Conservation (phyloP, 2,797 vertebrate genomes). For the Arnoldichthys spilopterus region DNA sequence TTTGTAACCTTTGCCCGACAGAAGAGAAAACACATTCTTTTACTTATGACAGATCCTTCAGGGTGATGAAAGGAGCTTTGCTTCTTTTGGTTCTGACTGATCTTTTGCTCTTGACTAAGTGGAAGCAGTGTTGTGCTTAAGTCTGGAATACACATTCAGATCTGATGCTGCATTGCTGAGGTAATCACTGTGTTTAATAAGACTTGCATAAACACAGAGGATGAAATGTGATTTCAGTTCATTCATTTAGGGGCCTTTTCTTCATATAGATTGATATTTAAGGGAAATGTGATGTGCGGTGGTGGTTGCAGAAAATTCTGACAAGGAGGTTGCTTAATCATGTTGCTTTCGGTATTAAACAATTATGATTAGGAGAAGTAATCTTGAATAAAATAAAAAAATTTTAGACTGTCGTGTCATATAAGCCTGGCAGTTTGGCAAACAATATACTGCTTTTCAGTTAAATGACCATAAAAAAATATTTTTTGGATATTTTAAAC, state of each 20-base stretch:
- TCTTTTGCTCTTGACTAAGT: constrained; percentile 7
- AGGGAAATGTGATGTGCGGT: background rate
- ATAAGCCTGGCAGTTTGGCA: background rate
- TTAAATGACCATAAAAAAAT: constrained; percentile 37
- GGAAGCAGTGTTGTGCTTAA: constrained; percentile 39
- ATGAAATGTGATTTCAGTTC: background rate
- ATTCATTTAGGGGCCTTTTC: background rate
- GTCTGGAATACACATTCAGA: constrained; percentile 13
- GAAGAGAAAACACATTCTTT: constrained; percentile 33
- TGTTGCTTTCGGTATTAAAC: background rate
- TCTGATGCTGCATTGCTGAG: background rate
- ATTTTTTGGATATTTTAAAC: constrained; percentile 51
- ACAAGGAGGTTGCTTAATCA: background rate
- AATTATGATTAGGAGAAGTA: background rate
- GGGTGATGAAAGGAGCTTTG: constrained; percentile 47
- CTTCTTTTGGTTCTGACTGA: constrained; percentile 31
- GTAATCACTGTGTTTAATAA: background rate
- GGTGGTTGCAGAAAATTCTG: background rate
- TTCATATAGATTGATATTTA: background rate
- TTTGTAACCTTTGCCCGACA: constrained; percentile 47
- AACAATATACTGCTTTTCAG: constrained; percentile 28
- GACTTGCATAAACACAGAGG: background rate
- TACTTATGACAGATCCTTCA: constrained; percentile 20
- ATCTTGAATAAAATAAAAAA: background rate
- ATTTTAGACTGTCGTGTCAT: background rate